These are phyloP conservation scores for Macrobrachium rosenbergii DNA, from an alignment of 1,140 invertebrate genomes.

Conservation along the genomic window DNA sequence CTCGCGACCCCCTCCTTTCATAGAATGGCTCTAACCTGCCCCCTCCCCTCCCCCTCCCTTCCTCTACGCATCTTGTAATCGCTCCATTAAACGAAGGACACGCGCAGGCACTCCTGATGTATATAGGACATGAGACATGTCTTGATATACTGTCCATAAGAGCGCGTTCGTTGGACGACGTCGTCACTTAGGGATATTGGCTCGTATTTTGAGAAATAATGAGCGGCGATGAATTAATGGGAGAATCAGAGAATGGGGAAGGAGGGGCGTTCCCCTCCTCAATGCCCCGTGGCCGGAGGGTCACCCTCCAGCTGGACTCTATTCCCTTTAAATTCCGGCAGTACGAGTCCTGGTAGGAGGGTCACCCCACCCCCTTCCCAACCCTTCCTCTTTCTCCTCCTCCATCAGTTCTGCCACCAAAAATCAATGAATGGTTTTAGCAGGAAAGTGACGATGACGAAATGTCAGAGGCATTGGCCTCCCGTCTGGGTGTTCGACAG, in stretches of 20 bases:
- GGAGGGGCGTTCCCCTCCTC: no score
- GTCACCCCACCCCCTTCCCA: not conserved
- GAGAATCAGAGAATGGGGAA: no score
- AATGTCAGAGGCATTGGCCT: no score
- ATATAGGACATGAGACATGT: no score
- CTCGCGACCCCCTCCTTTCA: no score
- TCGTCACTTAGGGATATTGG: no score
- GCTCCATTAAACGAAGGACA: no score
- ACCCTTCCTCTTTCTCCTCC: slow-evolving; percentile 7
- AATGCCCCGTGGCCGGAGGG: not conserved
- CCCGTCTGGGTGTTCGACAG: no score
- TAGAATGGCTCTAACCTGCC: not conserved
- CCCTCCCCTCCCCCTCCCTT: not conserved
- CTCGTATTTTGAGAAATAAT: not conserved
- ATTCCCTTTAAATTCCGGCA: slow-evolving; percentile 38
- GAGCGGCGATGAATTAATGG: not conserved
- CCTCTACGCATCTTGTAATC: not conserved
- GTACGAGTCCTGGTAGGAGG: not conserved
- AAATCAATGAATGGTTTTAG: not conserved
- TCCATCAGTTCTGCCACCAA: not conserved
- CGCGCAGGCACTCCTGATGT: no score
- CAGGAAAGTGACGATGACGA: no score
- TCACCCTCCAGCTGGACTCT: not conserved
- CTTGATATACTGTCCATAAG: no score
- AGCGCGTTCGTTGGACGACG: no score